These are phyloP conservation scores for Philypnodon macrostomus DNA, from an alignment of 2,797 vertebrate species.

Conservation along the genomic window DNA sequence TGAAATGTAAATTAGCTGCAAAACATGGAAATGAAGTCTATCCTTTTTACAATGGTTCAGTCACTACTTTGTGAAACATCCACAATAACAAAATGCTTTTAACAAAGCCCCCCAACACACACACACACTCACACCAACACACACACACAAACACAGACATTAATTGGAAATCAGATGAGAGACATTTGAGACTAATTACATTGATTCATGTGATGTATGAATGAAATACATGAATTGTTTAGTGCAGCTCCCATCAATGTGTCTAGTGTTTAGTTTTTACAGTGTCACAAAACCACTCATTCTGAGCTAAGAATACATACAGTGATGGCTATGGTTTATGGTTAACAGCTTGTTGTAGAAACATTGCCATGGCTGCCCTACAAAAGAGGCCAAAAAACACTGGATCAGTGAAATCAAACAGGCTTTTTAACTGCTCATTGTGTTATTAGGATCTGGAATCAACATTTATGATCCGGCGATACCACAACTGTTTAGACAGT, in stretches of 20 bases:
- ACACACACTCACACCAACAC: too few species aligned
- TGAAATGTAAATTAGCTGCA: not conserved
- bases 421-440: conserved; percentile 37
- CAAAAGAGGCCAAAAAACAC: conserved; percentile 18
- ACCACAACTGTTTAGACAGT: conserved; percentile 63
- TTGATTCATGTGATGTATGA: conserved; percentile 4
- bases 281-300: not conserved
- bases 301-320: not conserved
- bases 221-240: conserved; percentile 3
- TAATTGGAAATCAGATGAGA: conserved; percentile 10
- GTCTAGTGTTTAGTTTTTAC: not conserved
- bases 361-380: conserved; percentile 4
- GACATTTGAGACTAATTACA: conserved; percentile 13
- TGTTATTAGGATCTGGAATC: conserved; percentile 41
- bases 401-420: conserved; percentile 28
- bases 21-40: not conserved
- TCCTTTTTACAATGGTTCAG: too few species aligned
- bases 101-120: too few species aligned
- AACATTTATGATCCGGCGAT: conserved; percentile 42
- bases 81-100: too few species aligned
- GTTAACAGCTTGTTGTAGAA: too few species aligned
- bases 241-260: conserved; percentile 1
- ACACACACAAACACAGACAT: too few species aligned
- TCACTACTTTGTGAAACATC: too few species aligned
- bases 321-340: too few species aligned